Evolutionary conservation across 1,140 invertebrate genomes (phyloP).

Genomic region (Atopsyche davidsoni): DNA sequence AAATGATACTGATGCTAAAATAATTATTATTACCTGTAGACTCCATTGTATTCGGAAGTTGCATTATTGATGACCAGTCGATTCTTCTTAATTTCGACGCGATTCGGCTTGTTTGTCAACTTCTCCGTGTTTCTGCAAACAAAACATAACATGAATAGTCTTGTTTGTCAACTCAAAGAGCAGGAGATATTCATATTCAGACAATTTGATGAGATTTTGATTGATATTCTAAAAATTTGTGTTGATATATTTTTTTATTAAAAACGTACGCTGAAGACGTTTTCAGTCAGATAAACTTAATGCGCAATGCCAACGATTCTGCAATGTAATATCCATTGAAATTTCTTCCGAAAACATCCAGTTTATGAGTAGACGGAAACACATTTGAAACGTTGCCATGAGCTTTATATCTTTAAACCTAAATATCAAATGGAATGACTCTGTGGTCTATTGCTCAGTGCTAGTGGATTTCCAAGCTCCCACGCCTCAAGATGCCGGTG

Average conservation of each 20-base stretch:
- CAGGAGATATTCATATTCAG: too few species aligned
- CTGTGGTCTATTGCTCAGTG: too few species aligned
- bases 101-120: constrained; percentile 4
- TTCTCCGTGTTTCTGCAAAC: constrained; percentile 21
- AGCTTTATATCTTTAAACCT: too few species aligned
- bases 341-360: too few species aligned
- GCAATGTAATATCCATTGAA: too few species aligned
- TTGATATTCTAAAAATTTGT: neutral
- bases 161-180: neutral
- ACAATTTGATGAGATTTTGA: neutral
- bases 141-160: neutral
- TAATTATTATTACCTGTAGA: constrained; percentile 21
- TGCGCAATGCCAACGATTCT: too few species aligned
- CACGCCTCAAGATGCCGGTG: neutral
- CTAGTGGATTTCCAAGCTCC: too few species aligned
- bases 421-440: too few species aligned
- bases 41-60: constrained; percentile 20
- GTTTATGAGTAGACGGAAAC: too few species aligned
- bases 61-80: constrained; percentile 17
- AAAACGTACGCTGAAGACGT: too few species aligned
- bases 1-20: neutral
- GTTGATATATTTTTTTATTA: constrained; percentile 7
- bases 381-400: too few species aligned
- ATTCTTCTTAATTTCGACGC: constrained; percentile 23
- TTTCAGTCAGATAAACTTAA: too few species aligned